Evolutionary conservation across 2,113 vertebrate genomes (phyloP), one percentile per base, ranked within the genome.

Genomic region (Caranx melampygus): DNA sequence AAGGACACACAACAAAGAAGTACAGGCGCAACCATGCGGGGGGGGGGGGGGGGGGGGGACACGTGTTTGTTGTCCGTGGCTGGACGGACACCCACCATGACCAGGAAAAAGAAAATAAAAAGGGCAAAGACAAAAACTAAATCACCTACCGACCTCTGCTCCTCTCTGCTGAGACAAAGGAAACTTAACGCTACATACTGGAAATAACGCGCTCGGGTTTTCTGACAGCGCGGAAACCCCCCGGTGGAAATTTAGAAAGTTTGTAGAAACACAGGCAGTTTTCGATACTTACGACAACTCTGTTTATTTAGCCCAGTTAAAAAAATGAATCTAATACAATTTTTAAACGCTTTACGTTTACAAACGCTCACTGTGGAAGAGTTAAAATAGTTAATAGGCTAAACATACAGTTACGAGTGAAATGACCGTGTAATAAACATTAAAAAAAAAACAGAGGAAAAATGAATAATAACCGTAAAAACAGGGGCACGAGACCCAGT

Each of bases 211-310:
- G 37, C 40, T 44, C 40, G 61, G 44, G 13, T 51, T 83, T 75
- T 80, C 45, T 77, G 73, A 67, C 65, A 47, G 40, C 1, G 66
- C 61, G 90, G 92, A 92, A 93, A 91, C 42, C 84, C 91, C 91
- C 88, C 9, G 14, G 47, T 72, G 73, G 72, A 90, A 89, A 84
- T 57, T 47, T 20, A 77, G 33, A 85, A 83, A 81, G 62, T 85
- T 34, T 47, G 15, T 1, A 72, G 49, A 74, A 76, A 82, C 51
- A 42, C 4, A 21, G 33, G 61, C 8, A 11, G 45, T 55, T 74
- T 68, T 72, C 52, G 7, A 7, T 18, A 16, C 1, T 61, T 1
- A 42, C 18, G 14, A 33, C 3, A 12, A 12, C 9, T 0, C 5
- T 42, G 4, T 16, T 5, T 1, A 64, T 14, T 45, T 42, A 26